These are phyloP conservation scores for Pyrgilauda ruficollis DNA, from an alignment of 2,113 vertebrate species.

Conservation along the genomic window DNA sequence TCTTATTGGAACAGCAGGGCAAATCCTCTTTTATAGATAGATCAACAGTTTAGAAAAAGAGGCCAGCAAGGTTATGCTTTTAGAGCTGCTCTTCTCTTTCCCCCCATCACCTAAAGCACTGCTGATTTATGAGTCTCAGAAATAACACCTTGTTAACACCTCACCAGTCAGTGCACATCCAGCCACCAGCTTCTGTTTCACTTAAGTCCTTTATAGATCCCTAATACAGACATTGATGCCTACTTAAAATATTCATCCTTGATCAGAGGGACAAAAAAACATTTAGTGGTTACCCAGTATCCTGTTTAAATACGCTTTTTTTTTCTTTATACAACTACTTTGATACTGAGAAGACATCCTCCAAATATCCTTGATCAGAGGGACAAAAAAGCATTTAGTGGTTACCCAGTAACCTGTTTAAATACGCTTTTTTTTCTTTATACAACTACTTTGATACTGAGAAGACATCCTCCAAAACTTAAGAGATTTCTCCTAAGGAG, in stretches of 20 bases:
- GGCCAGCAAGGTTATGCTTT: slow-evolving; percentile 5
- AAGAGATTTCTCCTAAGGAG: neutral
- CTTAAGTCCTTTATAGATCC: neutral
- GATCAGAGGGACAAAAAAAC: neutral
- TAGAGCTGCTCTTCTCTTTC: neutral
- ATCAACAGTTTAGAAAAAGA: slow-evolving; percentile 11
- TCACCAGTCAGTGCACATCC: neutral
- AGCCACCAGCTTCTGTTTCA: neutral
- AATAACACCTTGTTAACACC: slow-evolving; percentile 34
- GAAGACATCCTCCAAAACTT: neutral
- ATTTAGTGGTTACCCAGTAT: neutral
- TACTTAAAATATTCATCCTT: neutral
- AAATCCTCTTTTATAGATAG: slow-evolving; percentile 23
- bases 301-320: neutral
- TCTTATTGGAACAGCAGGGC: slow-evolving; percentile 49
- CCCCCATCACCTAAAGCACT: neutral
- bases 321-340: neutral
- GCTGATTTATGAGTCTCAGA: neutral
- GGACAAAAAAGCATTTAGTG: neutral
- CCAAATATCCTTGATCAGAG: neutral
- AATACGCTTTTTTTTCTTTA: neutral
- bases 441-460: neutral
- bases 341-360: no score
- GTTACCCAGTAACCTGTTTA: neutral
- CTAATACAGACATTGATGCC: neutral